Percentiles rank a stretch among this genome's conserved stretches.
phyloP scores from a whole-genome alignment of 2,113 vertebrate species.

The Narcine bancroftii region DNA sequence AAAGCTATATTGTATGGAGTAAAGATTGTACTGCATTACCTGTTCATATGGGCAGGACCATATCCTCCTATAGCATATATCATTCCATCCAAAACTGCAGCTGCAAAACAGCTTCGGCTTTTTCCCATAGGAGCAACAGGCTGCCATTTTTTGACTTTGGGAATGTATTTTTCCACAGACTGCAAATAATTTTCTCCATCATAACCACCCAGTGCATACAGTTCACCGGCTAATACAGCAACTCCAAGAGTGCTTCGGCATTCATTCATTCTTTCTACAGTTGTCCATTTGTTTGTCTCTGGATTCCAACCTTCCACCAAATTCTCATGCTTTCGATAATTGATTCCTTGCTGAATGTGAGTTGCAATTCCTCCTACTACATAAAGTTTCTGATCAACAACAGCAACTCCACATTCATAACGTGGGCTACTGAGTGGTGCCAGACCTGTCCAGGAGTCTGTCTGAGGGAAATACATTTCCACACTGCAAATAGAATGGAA shows the following conservation, averaged over 20 bases:
- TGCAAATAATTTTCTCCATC: constrained; percentile 89
- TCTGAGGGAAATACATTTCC: constrained; percentile 98
- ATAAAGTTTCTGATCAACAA: constrained; percentile 87
- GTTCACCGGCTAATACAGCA: constrained; percentile 81
- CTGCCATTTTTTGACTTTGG: constrained; percentile 87
- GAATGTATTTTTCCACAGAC: constrained; percentile 91
- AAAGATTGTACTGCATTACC: constrained; percentile 53
- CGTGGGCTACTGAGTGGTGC: constrained; percentile 85
- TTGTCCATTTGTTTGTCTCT: constrained; percentile 86
- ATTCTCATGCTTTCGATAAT: constrained; percentile 83
- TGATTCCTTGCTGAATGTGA: constrained; percentile 82
- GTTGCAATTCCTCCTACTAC: constrained; percentile 93
- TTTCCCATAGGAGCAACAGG: constrained; percentile 89
- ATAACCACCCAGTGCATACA: constrained; percentile 90
- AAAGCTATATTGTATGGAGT: background rate
- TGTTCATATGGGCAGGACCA: constrained; percentile 95
- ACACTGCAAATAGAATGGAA: constrained; percentile 59
- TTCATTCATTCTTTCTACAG: constrained; percentile 81
- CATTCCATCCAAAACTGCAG: constrained; percentile 86
- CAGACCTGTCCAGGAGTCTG: constrained; percentile 93
- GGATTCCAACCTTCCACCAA: constrained; percentile 95
- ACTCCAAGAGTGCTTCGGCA: constrained; percentile 85
- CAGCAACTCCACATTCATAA: constrained; percentile 87
- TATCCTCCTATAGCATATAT: constrained; percentile 94
- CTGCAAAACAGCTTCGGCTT: constrained; percentile 89